phyloP scores from a whole-genome alignment of 2,888 invertebrate genomes.

The Heliconius ismenius region DNA sequence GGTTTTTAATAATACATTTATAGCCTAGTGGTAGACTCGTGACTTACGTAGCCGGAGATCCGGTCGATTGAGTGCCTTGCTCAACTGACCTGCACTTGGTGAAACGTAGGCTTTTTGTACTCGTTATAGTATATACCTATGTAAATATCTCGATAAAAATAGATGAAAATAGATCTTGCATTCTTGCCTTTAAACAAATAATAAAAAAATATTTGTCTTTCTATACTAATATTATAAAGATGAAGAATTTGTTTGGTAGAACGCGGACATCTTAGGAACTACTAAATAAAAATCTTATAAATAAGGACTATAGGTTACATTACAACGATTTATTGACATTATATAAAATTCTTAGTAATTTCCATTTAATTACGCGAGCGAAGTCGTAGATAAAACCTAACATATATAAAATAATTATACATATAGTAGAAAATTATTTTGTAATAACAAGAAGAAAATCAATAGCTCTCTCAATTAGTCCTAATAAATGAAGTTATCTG shows the following conservation, averaged over 20 bases:
- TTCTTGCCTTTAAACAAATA: neutral
- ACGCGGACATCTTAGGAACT: too few relatives aligned
- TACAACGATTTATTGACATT: neutral
- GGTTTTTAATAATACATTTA: conserved; percentile 12
- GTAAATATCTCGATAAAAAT: conserved; percentile 1
- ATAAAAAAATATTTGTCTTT: neutral
- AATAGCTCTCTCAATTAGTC: conserved; percentile 11
- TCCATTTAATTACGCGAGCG: neutral
- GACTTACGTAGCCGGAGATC: conserved; percentile 50
- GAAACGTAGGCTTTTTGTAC: conserved; percentile 38
- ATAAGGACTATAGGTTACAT: neutral
- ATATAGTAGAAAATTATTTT: neutral
- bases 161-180: neutral
- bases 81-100: conserved; percentile 42
- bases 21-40: conserved; percentile 20
- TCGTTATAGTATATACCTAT: conserved; percentile 16
- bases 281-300: too few relatives aligned
- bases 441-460: neutral
- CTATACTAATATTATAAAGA: too few relatives aligned
- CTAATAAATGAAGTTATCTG: conserved; percentile 25
- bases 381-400: neutral
- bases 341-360: neutral
- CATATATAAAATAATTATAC: neutral
- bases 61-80: conserved; percentile 46
- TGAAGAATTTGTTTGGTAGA: too few relatives aligned